phyloP scores from a whole-genome alignment of 2,888 invertebrate genomes.

The Pseudococcus longispinus region DNA sequence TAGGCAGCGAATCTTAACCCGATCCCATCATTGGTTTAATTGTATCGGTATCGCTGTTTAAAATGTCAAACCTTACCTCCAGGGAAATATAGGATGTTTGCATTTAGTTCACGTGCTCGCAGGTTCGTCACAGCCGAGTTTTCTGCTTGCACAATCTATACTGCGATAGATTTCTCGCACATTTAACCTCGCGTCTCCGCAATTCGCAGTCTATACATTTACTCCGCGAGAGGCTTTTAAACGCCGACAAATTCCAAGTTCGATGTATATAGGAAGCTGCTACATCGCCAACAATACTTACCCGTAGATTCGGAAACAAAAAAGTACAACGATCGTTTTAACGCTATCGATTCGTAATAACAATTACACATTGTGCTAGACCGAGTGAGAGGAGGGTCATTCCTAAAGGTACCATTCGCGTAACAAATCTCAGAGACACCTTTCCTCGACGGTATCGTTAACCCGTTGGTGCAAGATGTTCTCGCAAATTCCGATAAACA shows the following conservation, averaged over 20 bases:
- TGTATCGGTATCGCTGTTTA: slow-evolving; percentile 29
- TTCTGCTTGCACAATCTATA: background rate
- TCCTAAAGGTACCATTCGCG: slow-evolving; percentile 17
- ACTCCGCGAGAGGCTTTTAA: background rate
- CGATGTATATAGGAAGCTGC: background rate
- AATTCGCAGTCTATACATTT: background rate
- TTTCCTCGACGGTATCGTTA: slow-evolving; percentile 26
- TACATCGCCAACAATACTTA: background rate
- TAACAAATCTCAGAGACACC: slow-evolving; percentile 15
- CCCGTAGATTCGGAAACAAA: background rate
- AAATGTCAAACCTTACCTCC: slow-evolving; percentile 10
- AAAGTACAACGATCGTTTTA: background rate
- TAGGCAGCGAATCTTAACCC: background rate
- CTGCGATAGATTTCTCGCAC: background rate
- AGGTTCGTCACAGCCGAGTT: background rate
- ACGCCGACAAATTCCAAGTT: background rate
- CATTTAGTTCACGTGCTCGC: background rate
- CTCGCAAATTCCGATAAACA: slow-evolving; percentile 34
- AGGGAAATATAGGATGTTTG: slow-evolving; percentile 15
- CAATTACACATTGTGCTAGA: background rate
- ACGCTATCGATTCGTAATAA: slow-evolving; percentile 12
- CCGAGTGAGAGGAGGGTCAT: background rate
- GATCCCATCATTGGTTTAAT: slow-evolving; percentile 24
- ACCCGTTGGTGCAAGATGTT: slow-evolving; percentile 12
- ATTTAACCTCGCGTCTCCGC: background rate